phyloP scores from a whole-genome alignment of 1,140 invertebrate genomes.

The Dendroctonus ponderosae region DNA sequence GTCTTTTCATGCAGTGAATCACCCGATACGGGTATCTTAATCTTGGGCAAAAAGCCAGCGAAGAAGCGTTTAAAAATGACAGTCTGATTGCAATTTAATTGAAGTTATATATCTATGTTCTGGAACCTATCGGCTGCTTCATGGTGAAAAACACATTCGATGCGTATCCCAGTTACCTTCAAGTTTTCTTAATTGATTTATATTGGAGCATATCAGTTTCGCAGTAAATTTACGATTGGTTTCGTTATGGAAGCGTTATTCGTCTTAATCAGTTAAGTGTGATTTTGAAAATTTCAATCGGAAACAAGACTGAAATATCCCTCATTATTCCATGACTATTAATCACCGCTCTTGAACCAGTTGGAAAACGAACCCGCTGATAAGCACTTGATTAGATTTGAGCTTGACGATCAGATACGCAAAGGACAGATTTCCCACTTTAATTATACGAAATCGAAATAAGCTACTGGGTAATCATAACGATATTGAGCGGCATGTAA shows the following conservation, averaged over 20 bases:
- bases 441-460: constrained; percentile 32
- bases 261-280: no score
- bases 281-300: no score
- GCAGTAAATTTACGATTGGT: no score
- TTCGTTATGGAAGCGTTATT: no score
- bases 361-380: neutral
- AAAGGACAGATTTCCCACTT: constrained; percentile 18
- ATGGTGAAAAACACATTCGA: no score
- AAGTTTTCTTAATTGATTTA: no score
- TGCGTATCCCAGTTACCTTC: no score
- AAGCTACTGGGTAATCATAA: constrained; percentile 32
- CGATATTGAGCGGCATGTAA: constrained; percentile 21
- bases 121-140: neutral
- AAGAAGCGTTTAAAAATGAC: constrained; percentile 27
- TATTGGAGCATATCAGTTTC: no score
- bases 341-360: no score
- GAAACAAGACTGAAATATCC: no score
- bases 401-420: constrained; percentile 15
- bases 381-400: constrained; percentile 22
- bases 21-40: constrained; percentile 32
- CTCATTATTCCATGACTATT: no score
- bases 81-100: constrained; percentile 26
- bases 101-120: constrained; percentile 18
- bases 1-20: constrained; percentile 31
- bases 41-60: constrained; percentile 16